Evolutionary conservation across 2,797 vertebrate genomes (phyloP), one percentile per base, ranked within the genome.

Genomic region (Microctenopoma steveboyesi): DNA sequence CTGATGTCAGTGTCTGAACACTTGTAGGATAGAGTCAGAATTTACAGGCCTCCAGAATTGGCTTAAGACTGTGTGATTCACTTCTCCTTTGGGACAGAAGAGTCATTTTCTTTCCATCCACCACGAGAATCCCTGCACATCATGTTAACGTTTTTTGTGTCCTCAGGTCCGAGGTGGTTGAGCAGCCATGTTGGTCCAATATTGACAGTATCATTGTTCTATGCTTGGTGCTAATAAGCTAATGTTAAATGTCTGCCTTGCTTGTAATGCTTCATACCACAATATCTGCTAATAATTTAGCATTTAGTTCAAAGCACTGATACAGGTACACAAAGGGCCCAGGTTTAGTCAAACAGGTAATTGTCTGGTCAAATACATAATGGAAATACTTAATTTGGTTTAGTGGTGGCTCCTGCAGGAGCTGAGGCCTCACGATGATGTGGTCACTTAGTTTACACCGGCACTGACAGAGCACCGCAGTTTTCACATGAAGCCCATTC

Each of bases 21-120:
- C 58, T 42, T 61, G 61, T 28, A 63, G 69, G 72, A 76, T 40
- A 25, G 56, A 74, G 69, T 52, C 0, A 4, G 74, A 74, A 89
- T 90, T 85, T 82, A 81, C 35, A 64, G 48, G 50, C 45, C 54
- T 79, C 27, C 16, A 76, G 25, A 83, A 66, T 61, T 76, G 75
- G 73, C 63, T 60, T 16, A 10, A 69, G 61, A 35, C 8, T 48
- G 37, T 59, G 78, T 77, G 76, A 81, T 82, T 73, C 77, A 72
- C 47, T 56, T 48, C 56, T 76, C 78, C 64, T 61, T 25, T 45
- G 73, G 66, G 79, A 66, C 25, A 43, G 60, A 73, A 71, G 52
- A 68, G 65, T 76, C 60, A 66, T 85, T 85, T 80, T 55, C 64
- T 74, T 72, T 72, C 76, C 30, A 7, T 72, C 18, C 22, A 22